A percentile compares a stretch with the other conserved stretches of the same genome.
Evolutionary conservation across 2,113 vertebrate genomes (phyloP).

Genomic region (Ochotona princeps): DNA sequence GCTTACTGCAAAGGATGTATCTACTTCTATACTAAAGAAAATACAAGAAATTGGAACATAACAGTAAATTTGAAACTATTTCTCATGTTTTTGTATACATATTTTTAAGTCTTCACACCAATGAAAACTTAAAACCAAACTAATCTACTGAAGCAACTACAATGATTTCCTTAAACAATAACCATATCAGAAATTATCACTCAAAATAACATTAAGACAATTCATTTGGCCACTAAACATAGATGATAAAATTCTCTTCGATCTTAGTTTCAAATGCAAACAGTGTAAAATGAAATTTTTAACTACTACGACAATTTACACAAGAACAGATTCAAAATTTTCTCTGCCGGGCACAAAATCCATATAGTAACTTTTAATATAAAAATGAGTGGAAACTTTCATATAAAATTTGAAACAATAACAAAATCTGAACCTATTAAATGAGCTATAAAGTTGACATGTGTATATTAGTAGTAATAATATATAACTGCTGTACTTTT

Average conservation of each 20-base stretch:
- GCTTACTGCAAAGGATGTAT: conserved; percentile 28
- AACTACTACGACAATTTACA: conserved; percentile 43
- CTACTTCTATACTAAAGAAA: background rate
- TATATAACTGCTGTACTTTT: background rate
- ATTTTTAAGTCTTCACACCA: background rate
- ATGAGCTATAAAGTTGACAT: background rate
- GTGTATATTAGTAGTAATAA: background rate
- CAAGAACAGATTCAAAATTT: background rate
- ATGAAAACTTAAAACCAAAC: conserved; percentile 42
- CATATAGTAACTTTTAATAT: background rate
- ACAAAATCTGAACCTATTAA: background rate
- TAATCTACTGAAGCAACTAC: background rate
- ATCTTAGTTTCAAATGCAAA: conserved; percentile 23
- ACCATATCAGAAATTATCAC: conserved; percentile 33
- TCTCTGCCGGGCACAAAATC: conserved; percentile 1
- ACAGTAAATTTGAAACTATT: conserved; percentile 43
- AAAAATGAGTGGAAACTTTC: conserved; percentile 10
- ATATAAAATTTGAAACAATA: conserved; percentile 48
- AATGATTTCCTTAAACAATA: conserved; percentile 45
- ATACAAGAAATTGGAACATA: background rate
- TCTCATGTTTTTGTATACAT: conserved; percentile 30
- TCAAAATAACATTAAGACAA: background rate
- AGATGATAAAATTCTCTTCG: background rate
- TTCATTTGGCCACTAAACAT: background rate
- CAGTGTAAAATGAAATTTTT: conserved; percentile 36